phyloP scores from a whole-genome alignment of 2,888 invertebrate genomes.

The Platycheirus rosarum region DNA sequence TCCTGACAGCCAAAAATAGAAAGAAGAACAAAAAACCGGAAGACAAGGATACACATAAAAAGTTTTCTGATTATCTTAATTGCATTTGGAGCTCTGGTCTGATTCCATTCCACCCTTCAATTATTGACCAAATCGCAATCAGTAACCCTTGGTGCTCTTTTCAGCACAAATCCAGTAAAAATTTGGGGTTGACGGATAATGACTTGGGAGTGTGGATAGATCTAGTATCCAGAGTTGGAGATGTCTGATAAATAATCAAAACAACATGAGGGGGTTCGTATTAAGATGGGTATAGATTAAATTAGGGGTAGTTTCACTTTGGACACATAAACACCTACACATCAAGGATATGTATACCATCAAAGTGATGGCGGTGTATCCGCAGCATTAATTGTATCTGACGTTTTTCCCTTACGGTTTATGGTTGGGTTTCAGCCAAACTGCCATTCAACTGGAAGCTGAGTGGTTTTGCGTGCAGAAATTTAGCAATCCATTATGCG shows the following conservation, averaged over 20 bases:
- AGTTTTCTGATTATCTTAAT: conserved; percentile 74
- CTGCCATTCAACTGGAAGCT: conserved; percentile 58
- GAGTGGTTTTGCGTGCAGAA: conserved; percentile 62
- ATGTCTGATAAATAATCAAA: conserved; percentile 62
- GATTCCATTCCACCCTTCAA: conserved; percentile 47
- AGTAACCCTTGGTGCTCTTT: conserved; percentile 10
- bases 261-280: conserved; percentile 22
- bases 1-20: conserved; percentile 32
- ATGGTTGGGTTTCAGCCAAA: conserved; percentile 43
- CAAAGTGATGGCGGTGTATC: conserved; percentile 19
- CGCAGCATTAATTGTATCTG: conserved; percentile 66
- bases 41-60: conserved; percentile 25
- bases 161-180: conserved; percentile 26
- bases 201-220: conserved; percentile 11
- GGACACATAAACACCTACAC: conserved; percentile 11
- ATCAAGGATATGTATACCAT: neutral
- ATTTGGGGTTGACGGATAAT: conserved; percentile 33
- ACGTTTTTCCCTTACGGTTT: conserved; percentile 59
- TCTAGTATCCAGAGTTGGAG: conserved; percentile 43
- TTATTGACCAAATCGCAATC: conserved; percentile 46
- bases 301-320: conserved; percentile 61
- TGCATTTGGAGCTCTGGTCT: conserved; percentile 47
- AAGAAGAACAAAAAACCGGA: neutral
- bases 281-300: conserved; percentile 40
- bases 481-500: conserved; percentile 33